A percentile compares a stretch with the other conserved stretches of the same genome.
phyloP scores from a whole-genome alignment of 2,797 vertebrate species.

The Onychomys arenicola region DNA sequence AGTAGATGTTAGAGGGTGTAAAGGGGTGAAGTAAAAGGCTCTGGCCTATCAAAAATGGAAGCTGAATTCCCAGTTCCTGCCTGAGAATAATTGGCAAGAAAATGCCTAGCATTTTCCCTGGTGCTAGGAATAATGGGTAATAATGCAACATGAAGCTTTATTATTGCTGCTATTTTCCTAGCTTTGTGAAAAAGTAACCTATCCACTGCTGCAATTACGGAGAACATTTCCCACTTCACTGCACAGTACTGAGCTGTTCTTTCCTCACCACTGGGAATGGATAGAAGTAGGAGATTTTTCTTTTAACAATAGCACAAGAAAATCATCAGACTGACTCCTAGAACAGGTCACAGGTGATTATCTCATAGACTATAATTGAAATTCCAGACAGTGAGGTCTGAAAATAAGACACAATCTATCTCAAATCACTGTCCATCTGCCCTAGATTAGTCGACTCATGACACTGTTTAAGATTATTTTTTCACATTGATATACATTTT shows the following conservation, averaged over 20 bases:
- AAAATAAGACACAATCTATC: background rate
- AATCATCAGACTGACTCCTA: background rate
- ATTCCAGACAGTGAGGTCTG: background rate
- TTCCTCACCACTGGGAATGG: background rate
- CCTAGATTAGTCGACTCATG: background rate
- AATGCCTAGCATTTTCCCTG: background rate
- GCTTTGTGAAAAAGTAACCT: slow-evolving; percentile 28
- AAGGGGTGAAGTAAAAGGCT: background rate
- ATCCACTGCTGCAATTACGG: background rate
- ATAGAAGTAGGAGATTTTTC: background rate
- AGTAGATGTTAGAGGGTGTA: background rate
- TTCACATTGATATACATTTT: background rate
- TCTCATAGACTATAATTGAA: background rate
- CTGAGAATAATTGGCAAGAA: background rate
- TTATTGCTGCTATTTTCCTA: slow-evolving; percentile 36
- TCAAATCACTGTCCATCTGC: background rate
- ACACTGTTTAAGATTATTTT: background rate
- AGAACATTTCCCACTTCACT: slow-evolving; percentile 39
- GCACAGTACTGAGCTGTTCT: background rate
- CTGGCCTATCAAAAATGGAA: background rate
- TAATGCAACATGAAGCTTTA: background rate
- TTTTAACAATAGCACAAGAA: slow-evolving; percentile 9
- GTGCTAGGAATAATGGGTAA: background rate
- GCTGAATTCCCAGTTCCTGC: background rate
- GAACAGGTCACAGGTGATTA: background rate